These are phyloP conservation scores for Chlorops oryzae DNA, from an alignment of 1,140 invertebrate genomes.

Conservation along the genomic window DNA sequence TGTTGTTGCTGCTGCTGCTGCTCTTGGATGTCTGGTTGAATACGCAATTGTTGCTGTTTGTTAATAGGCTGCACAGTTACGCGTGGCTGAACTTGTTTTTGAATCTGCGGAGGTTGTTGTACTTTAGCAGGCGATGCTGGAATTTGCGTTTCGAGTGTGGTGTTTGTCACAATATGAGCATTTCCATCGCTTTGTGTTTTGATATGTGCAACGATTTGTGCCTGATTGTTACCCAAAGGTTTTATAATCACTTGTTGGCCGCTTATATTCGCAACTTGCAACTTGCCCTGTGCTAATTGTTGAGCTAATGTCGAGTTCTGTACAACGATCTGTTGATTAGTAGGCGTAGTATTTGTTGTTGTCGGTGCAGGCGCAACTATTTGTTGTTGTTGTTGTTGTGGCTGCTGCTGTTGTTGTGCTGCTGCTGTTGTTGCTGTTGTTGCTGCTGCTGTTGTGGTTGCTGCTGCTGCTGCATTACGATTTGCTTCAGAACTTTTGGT, in stretches of 20 bases:
- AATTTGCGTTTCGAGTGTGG: conserved; percentile 26
- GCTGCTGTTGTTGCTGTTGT: conserved; percentile 34
- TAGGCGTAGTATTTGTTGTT: conserved; percentile 21
- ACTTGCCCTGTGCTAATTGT: conserved; percentile 69
- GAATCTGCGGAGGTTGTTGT: conserved; percentile 31
- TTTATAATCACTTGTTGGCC: conserved; percentile 76
- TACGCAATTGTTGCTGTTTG: conserved; percentile 25
- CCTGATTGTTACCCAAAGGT: conserved; percentile 64
- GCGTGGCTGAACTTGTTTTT: conserved; percentile 24
- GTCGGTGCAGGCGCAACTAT: conserved; percentile 29
- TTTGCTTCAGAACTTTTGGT: conserved; percentile 18
- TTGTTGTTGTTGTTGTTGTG: conserved; percentile 16
- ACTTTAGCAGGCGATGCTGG: conserved; percentile 28
- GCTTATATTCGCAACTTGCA: conserved; percentile 74
- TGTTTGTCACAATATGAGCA: conserved; percentile 42
- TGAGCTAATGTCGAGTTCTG: conserved; percentile 68
- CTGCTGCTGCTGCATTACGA: conserved; percentile 29
- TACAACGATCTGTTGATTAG: conserved; percentile 62
- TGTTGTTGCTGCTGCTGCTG: conserved; percentile 17
- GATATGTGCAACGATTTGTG: conserved; percentile 62
- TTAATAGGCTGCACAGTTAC: too few relatives aligned
- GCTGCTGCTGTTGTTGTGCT: conserved; percentile 36
- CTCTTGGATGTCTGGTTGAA: conserved; percentile 3
- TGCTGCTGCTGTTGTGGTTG: conserved; percentile 18
- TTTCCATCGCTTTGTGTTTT: conserved; percentile 49